These are phyloP conservation scores for Polyommatus icarus DNA, from an alignment of 2,888 invertebrate species.

Conservation along the genomic window DNA sequence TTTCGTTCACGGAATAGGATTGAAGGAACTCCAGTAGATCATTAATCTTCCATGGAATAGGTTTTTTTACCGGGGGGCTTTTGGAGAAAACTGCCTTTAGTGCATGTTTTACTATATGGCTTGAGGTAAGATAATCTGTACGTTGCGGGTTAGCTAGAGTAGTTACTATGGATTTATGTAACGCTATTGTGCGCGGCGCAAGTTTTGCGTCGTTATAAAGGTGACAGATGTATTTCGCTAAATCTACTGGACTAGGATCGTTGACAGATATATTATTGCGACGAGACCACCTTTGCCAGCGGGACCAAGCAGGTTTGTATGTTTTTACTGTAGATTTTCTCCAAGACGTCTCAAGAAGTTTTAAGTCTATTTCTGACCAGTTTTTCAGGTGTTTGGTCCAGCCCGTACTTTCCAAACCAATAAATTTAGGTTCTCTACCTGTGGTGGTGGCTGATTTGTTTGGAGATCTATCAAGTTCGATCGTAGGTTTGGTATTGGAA, in stretches of 20 bases:
- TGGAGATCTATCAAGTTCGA: slow-evolving; percentile 40
- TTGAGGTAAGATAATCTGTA: slow-evolving; percentile 32
- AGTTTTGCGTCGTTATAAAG: slow-evolving; percentile 35
- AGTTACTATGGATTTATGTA: slow-evolving; percentile 38
- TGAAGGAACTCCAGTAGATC: slow-evolving; percentile 32
- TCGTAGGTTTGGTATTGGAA: slow-evolving; percentile 38
- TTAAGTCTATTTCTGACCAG: slow-evolving; percentile 36
- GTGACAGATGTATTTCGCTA: slow-evolving; percentile 38
- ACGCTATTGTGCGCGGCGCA: slow-evolving; percentile 36
- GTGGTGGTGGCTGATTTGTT: slow-evolving; percentile 40
- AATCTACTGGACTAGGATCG: slow-evolving; percentile 31
- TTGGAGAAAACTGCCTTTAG: slow-evolving; percentile 34
- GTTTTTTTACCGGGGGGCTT: slow-evolving; percentile 26
- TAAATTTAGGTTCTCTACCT: slow-evolving; percentile 3
- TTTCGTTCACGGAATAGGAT: neutral
- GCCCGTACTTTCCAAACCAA: slow-evolving; percentile 32
- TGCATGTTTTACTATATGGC: slow-evolving; percentile 36
- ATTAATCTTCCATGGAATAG: slow-evolving; percentile 35
- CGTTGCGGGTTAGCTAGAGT: slow-evolving; percentile 36
- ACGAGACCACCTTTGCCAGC: slow-evolving; percentile 41
- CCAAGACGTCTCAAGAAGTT: slow-evolving; percentile 36
- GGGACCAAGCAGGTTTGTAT: slow-evolving; percentile 41
- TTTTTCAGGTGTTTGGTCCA: slow-evolving; percentile 36
- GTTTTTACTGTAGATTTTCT: slow-evolving; percentile 38
- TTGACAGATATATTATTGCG: slow-evolving; percentile 33